Evolutionary conservation across 2,797 vertebrate species (phyloP).

Genomic region (Falco novaeseelandiae): DNA sequence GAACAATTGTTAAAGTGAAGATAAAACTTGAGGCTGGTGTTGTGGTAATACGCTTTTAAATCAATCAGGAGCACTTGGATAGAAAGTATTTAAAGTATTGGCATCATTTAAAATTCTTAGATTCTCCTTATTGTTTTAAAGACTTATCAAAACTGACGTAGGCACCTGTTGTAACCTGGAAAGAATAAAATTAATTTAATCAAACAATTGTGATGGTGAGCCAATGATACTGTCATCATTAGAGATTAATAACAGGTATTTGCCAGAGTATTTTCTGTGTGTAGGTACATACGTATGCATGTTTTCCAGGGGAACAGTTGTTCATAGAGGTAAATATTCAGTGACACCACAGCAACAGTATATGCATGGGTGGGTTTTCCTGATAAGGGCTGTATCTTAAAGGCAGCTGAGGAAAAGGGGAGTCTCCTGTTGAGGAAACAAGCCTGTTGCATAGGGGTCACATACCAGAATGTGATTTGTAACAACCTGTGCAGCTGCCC

Average conservation of each 20-base stretch:
- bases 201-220: neutral
- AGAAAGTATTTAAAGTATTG: neutral
- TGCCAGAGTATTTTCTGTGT: neutral
- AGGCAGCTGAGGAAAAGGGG: neutral
- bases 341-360: neutral
- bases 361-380: neutral
- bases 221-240: neutral
- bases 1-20: neutral
- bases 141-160: neutral
- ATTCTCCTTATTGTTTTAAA: neutral
- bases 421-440: neutral
- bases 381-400: neutral
- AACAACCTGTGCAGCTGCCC: neutral
- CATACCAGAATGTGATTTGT: neutral
- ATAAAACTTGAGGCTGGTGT: neutral
- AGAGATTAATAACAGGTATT: neutral
- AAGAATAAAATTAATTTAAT: neutral
- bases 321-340: neutral
- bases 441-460: neutral
- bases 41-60: neutral
- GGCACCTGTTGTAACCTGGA: neutral
- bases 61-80: neutral
- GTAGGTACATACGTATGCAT: neutral
- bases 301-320: neutral
- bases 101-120: neutral